Conservation (phyloP, 2,797 vertebrate genomes). For the Lates japonicus region DNA sequence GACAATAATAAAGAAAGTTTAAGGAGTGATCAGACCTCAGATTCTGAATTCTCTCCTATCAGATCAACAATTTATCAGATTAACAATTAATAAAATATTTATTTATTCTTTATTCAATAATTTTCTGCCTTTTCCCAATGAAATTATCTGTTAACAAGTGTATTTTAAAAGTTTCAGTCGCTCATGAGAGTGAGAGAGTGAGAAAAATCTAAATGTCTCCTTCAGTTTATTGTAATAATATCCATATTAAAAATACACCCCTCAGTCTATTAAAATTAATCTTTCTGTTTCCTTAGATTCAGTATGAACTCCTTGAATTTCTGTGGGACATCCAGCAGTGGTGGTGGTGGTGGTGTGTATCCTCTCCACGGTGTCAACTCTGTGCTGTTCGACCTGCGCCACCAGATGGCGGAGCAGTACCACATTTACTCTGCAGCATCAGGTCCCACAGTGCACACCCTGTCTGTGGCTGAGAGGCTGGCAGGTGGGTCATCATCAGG, state of each 20-base stretch:
- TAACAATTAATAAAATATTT: not conserved
- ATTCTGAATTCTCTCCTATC: not conserved
- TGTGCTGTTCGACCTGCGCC: constrained; percentile 82
- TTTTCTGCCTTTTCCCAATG: not conserved
- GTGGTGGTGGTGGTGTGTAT: constrained; percentile 26
- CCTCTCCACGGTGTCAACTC: constrained; percentile 73
- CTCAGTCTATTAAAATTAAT: not conserved
- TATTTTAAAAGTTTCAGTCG: not conserved
- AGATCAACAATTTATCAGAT: too few relatives aligned
- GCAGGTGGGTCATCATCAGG: constrained; percentile 79
- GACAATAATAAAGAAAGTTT: not conserved
- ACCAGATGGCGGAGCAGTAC: constrained; percentile 83
- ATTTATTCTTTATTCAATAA: not conserved
- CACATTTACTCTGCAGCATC: constrained; percentile 61
- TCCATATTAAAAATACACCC: rapidly evolving
- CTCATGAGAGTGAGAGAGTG: not conserved
- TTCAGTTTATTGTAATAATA: not conserved
- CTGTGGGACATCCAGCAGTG: constrained; percentile 62
- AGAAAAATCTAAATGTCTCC: too few relatives aligned
- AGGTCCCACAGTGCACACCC: constrained; percentile 66
- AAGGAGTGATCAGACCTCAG: rapidly evolving
- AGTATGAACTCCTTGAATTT: constrained; percentile 79
- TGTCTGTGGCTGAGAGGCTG: constrained; percentile 85
- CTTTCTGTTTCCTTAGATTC: not conserved
- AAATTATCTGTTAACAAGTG: not conserved